A percentile compares a stretch with the other conserved stretches of the same genome.
phyloP scores from a whole-genome alignment of 1,140 invertebrate species.

The Achatina immaculata region DNA sequence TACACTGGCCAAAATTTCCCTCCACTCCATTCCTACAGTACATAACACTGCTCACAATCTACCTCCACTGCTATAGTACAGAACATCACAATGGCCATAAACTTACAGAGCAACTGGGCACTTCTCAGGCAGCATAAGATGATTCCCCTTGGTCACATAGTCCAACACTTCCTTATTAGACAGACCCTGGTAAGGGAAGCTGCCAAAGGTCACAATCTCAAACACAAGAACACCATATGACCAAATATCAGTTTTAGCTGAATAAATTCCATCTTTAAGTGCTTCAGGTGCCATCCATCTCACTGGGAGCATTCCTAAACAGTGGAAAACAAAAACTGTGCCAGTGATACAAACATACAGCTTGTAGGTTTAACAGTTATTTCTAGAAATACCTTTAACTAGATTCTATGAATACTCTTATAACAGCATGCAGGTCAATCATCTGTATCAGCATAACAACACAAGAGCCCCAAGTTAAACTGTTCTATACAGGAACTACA shows the following conservation, averaged over 20 bases:
- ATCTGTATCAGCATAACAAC: too few relatives aligned
- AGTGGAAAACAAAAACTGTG: not conserved
- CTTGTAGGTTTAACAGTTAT: not conserved
- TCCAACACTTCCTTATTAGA: conserved; percentile 88
- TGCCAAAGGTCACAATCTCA: conserved; percentile 82
- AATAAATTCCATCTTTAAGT: conserved; percentile 89
- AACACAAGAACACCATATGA: conserved; percentile 91
- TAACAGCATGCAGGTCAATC: too few relatives aligned
- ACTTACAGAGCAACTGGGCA: conserved; percentile 84
- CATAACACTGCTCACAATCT: too few relatives aligned
- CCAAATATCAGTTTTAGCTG: conserved; percentile 93
- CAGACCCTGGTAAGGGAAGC: conserved; percentile 88
- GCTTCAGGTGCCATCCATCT: conserved; percentile 96
- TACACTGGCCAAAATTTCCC: too few relatives aligned
- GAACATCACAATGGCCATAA: not conserved
- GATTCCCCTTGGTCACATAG: conserved; percentile 82
- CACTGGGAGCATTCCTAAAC: conserved; percentile 76
- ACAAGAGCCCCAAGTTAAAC: too few relatives aligned
- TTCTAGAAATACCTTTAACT: too few relatives aligned
- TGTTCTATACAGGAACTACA: too few relatives aligned
- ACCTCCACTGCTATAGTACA: too few relatives aligned
- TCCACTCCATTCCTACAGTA: too few relatives aligned
- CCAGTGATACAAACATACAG: not conserved
- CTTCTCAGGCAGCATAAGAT: conserved; percentile 80
- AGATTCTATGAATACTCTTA: too few relatives aligned